These are phyloP conservation scores for Icerya purchasi DNA, from an alignment of 2,888 invertebrate species.

Conservation along the genomic window DNA sequence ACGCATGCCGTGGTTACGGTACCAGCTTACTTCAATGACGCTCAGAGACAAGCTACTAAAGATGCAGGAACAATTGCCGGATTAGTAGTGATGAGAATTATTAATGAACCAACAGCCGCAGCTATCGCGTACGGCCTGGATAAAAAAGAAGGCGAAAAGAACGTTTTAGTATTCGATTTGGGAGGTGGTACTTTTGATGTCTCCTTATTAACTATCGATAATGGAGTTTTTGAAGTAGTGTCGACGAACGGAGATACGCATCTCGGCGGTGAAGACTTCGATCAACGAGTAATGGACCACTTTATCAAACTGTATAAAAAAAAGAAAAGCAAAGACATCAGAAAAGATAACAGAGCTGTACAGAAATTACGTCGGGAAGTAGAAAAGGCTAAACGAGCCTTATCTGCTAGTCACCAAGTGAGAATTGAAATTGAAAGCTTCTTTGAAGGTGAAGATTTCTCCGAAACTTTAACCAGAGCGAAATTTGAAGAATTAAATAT, in stretches of 20 bases:
- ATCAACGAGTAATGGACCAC: constrained; percentile 95
- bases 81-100: constrained; percentile 79
- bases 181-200: constrained; percentile 99
- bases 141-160: constrained; percentile 93
- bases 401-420: constrained; percentile 86
- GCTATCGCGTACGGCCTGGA: constrained; percentile 93
- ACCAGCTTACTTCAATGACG: constrained; percentile 98
- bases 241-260: constrained; percentile 91
- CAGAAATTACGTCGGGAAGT: constrained; percentile 93
- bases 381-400: constrained; percentile 88
- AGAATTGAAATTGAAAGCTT: constrained; percentile 97
- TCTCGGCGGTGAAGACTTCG: constrained; percentile 97
- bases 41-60: constrained; percentile 96
- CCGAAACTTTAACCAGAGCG: constrained; percentile 89
- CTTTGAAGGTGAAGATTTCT: constrained; percentile 96
- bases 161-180: constrained; percentile 93
- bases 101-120: constrained; percentile 94
- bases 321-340: constrained; percentile 93
- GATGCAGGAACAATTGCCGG: constrained; percentile 94
- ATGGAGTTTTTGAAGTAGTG: constrained; percentile 90
- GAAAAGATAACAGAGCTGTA: constrained; percentile 81
- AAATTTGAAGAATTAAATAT: constrained; percentile 97
- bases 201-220: constrained; percentile 90
- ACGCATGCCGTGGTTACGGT: constrained; percentile 80
- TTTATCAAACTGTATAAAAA: constrained; percentile 97